A percentile compares a stretch with the other conserved stretches of the same genome.
These are phyloP conservation scores for Syngnathus rostellatus DNA, from an alignment of 2,797 vertebrate genomes.

Conservation along the genomic window DNA sequence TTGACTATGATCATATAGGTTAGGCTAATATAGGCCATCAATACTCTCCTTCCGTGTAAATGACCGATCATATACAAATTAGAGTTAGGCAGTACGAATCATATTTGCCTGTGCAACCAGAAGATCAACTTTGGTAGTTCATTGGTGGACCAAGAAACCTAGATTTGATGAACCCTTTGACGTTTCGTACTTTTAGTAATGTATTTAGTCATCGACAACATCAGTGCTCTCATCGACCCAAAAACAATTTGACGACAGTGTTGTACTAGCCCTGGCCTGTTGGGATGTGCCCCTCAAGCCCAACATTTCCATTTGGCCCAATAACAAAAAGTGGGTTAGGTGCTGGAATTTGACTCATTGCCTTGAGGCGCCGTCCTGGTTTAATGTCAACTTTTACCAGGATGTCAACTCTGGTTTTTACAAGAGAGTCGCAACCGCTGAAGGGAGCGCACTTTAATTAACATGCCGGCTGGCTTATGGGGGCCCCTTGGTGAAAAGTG, in stretches of 20 bases:
- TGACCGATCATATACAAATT: background rate
- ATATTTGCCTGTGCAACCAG: background rate
- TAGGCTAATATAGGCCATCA: background rate
- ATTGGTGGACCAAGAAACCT: background rate
- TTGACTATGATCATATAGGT: background rate
- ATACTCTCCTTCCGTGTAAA: background rate
- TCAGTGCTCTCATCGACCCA: too few species aligned
- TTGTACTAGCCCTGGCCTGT: conserved; percentile 10
- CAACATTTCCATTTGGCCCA: conserved; percentile 23
- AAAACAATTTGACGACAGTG: too few species aligned
- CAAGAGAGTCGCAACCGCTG: conserved; percentile 17
- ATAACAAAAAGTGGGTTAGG: conserved; percentile 22
- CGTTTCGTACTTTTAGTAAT: too few species aligned
- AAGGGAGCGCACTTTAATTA: conserved; percentile 34
- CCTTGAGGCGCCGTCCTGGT: conserved; percentile 22
- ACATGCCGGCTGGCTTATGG: conserved; percentile 16
- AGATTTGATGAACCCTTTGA: too few species aligned
- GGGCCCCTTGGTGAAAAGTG: background rate
- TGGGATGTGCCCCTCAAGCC: conserved; percentile 8
- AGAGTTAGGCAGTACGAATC: too few species aligned
- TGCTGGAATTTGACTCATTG: conserved; percentile 18
- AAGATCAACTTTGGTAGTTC: background rate
- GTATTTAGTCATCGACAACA: too few species aligned
- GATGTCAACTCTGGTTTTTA: conserved; percentile 18
- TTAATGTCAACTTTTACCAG: conserved; percentile 34